A percentile compares a stretch with the other conserved stretches of the same genome.
Conservation (phyloP, 1,140 invertebrate species). For the Catajapyx aquilonaris region DNA sequence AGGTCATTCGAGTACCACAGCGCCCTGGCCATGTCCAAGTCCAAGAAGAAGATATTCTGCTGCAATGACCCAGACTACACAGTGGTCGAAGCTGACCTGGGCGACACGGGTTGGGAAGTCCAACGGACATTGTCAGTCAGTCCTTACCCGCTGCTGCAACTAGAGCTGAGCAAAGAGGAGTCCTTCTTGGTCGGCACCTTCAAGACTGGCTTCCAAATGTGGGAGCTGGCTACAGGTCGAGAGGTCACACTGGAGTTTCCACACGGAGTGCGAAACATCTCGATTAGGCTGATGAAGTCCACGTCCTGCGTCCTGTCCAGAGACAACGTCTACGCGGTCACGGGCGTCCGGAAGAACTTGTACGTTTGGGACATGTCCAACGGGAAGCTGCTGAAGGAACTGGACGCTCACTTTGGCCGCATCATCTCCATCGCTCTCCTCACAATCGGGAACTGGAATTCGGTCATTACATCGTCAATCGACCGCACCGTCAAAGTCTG, state of each 20-base stretch:
- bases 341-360: constrained; percentile 84
- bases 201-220: constrained; percentile 58
- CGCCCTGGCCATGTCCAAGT: constrained; percentile 37
- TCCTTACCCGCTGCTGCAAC: constrained; percentile 39
- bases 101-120: constrained; percentile 33
- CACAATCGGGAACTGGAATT: constrained; percentile 77
- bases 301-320: constrained; percentile 82
- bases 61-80: constrained; percentile 32
- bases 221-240: too few relatives aligned
- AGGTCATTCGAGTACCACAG: constrained; percentile 51
- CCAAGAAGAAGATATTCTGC: constrained; percentile 32
- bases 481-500: constrained; percentile 96
- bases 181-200: constrained; percentile 60
- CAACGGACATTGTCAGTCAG: constrained; percentile 26
- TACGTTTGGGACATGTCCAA: constrained; percentile 80
- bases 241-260: constrained; percentile 54
- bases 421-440: constrained; percentile 78
- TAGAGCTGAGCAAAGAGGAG: constrained; percentile 62
- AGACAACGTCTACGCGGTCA: constrained; percentile 76
- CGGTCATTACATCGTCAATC: constrained; percentile 88
- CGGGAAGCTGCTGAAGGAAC: constrained; percentile 60
- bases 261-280: constrained; percentile 79
- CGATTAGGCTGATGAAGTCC: constrained; percentile 64
- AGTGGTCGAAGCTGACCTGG: constrained; percentile 27
- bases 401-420: constrained; percentile 91